Conservation (phyloP, 2,113 vertebrate genomes). For the Nanorana parkeri region DNA sequence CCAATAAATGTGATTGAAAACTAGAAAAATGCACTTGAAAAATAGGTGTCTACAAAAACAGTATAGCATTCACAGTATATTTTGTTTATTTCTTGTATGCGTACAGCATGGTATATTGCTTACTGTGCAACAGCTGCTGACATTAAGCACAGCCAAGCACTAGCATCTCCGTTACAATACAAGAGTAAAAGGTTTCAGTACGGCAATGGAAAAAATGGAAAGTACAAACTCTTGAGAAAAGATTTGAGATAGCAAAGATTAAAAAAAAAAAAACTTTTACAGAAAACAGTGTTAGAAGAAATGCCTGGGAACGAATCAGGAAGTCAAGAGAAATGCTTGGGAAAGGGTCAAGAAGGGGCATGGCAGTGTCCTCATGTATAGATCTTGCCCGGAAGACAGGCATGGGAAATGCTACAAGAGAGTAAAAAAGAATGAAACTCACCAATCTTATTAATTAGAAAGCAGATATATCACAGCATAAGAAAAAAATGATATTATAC, state of each 20-base stretch:
- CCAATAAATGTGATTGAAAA: no score
- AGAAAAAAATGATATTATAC: slow-evolving; percentile 21
- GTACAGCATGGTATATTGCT: no score
- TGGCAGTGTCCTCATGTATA: slow-evolving; percentile 54
- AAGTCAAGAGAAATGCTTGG: slow-evolving; percentile 56
- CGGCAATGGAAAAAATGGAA: slow-evolving; percentile 3
- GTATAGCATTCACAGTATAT: no score
- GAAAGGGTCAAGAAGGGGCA: slow-evolving; percentile 51
- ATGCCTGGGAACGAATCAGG: slow-evolving; percentile 55
- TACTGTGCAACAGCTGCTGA: not conserved
- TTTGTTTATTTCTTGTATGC: no score
- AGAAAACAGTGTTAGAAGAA: slow-evolving; percentile 46
- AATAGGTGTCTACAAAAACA: no score
- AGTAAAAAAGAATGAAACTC: slow-evolving; percentile 21
- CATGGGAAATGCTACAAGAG: slow-evolving; percentile 52
- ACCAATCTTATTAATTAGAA: slow-evolving; percentile 26
- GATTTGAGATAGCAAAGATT: slow-evolving; percentile 29
- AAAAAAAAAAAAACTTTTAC: slow-evolving; percentile 30
- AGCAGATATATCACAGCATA: slow-evolving; percentile 17
- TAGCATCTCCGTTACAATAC: not conserved
- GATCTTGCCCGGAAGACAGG: slow-evolving; percentile 56
- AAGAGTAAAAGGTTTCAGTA: slow-evolving; percentile 15
- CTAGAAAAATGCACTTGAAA: no score
- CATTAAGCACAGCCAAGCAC: not conserved
- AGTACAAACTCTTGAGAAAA: slow-evolving; percentile 36